Base-by-base conservation (phyloP, 2,113 vertebrate species). In the Saccopteryx bilineata region DNA sequence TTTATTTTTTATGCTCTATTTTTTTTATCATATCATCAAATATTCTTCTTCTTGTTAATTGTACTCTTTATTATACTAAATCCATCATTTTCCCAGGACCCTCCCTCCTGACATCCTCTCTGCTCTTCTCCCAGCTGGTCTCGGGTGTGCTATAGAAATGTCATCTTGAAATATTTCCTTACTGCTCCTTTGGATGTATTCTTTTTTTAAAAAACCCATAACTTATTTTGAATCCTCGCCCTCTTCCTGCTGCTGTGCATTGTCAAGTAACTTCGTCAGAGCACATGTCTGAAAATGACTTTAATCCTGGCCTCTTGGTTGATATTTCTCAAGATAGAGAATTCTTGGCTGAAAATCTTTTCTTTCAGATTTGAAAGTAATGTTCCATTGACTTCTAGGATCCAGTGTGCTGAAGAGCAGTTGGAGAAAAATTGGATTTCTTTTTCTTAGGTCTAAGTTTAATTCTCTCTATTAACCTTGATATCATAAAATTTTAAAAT, bases 311-410 rank as follows among this genome's bases (percentile, higher is more conserved):
- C 11, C 26, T 90, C n/a, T 48, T 31, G 28, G 68, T 33, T 80
- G 60, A 75, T 74, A 54, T 87, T 90, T 80, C 65, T 87, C 54
- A 94, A 19, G 54, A 82, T 48, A 78, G 50, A 84, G 50, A 85
- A 86, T 84, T 93, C 17, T 83, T 72, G 56, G 17, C 19, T 39
- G 19, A 90, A 86, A 90, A 54, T 23, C 7, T 54, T 76, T 79
- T 68, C 5, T 87, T 69, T 71, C 28, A 56, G n/a, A 87, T 58
- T 87, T 90, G 33, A 46, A 94, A 74, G 46, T 93, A 84, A 58
- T 90, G 58, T 76, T 96, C 19, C 28, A 50, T 52, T 66, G 56
- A 19, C 26, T 87, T 90, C 74, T 86, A 63, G 63, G 68, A 89
- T 65, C 19, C 28, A 46, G 4, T 81, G 2, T 63, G 46, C 52